Conservation (phyloP, 2,113 vertebrate species). For the Trichechus manatus region DNA sequence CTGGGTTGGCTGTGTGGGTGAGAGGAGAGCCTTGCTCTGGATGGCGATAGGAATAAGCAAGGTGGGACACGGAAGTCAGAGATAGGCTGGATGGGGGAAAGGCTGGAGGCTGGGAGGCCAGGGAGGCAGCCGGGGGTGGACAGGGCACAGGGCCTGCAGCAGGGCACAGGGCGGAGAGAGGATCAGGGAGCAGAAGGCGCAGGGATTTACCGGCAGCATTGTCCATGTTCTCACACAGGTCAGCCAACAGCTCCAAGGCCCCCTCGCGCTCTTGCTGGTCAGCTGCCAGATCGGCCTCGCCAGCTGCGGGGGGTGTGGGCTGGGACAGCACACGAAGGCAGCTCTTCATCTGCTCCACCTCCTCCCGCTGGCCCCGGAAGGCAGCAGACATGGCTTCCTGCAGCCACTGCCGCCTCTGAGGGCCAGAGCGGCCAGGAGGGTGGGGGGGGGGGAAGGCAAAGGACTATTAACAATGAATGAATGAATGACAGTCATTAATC, state of each 20-base stretch:
- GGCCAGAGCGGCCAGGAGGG: rapidly evolving
- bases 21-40: background rate
- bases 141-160: background rate
- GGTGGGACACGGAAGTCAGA: background rate
- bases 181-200: too few relatives aligned
- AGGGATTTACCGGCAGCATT: slow-evolving; percentile 91
- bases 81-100: background rate
- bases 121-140: background rate
- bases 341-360: slow-evolving; percentile 94
- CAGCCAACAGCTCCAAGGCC: slow-evolving; percentile 91
- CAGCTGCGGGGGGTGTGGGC: slow-evolving; percentile 62
- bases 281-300: slow-evolving; percentile 70
- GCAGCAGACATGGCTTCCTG: slow-evolving; percentile 91
- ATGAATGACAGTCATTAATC: background rate
- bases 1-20: background rate
- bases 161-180: background rate
- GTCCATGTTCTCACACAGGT: slow-evolving; percentile 95
- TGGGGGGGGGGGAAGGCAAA: background rate
- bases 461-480: background rate
- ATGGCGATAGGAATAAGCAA: background rate
- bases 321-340: slow-evolving; percentile 88
- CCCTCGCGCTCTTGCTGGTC: slow-evolving; percentile 89
- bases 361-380: slow-evolving; percentile 91
- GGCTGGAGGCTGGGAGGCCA: background rate
- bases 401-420: slow-evolving; percentile 91